These are phyloP conservation scores for Operophtera brumata DNA, from an alignment of 2,888 invertebrate species.

Conservation along the genomic window DNA sequence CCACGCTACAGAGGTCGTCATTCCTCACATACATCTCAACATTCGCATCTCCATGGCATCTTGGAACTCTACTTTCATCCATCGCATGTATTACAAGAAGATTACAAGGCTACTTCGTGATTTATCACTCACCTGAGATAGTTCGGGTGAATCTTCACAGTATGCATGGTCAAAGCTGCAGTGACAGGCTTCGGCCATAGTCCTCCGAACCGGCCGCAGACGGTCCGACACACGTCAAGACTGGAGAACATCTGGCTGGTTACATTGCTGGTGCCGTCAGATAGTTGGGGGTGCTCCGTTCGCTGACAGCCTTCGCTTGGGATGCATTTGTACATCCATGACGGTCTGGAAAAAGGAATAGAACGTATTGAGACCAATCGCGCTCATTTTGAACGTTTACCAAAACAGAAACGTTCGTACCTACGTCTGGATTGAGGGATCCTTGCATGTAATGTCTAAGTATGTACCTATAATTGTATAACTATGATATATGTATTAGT, in stretches of 20 bases:
- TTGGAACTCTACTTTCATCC: too few species aligned
- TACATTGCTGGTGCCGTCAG: conserved; percentile 45
- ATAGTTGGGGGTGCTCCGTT: conserved; percentile 56
- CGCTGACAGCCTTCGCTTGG: conserved; percentile 63
- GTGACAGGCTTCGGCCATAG: conserved; percentile 86
- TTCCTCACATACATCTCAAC: too few species aligned
- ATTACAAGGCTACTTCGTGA: too few species aligned
- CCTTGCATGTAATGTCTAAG: too few species aligned
- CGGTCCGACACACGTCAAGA: conserved; percentile 83
- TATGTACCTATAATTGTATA: too few species aligned
- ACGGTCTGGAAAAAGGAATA: conserved; percentile 48
- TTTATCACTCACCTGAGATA: conserved; percentile 60
- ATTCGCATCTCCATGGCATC: too few species aligned
- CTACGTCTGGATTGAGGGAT: too few species aligned
- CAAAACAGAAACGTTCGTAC: too few species aligned
- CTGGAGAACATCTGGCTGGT: conserved; percentile 57
- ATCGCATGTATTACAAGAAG: too few species aligned
- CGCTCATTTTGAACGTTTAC: too few species aligned
- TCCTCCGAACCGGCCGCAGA: conserved; percentile 84
- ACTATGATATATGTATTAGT: too few species aligned
- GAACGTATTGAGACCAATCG: neutral
- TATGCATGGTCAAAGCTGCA: conserved; percentile 62
- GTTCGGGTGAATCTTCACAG: conserved; percentile 80
- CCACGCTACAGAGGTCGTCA: too few species aligned
- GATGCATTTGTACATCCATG: conserved; percentile 68